Percentiles rank a stretch among this genome's conserved stretches.
phyloP scores from a whole-genome alignment of 1,140 invertebrate genomes.

The Heliconius nattereri region DNA sequence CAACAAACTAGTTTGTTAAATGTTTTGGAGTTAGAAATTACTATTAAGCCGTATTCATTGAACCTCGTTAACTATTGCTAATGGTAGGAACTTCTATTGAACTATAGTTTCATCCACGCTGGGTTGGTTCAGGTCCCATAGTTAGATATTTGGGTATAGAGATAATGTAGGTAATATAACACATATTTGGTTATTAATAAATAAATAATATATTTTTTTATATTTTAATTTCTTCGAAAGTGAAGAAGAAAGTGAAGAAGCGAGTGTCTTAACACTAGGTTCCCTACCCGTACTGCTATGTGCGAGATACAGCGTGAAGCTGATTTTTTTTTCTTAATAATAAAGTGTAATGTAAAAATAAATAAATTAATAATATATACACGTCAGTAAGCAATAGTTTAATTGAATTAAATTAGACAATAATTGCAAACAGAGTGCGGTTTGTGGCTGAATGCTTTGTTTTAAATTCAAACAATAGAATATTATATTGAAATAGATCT shows the following conservation, averaged over 20 bases:
- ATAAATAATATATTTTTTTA: no score
- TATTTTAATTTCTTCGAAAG: no score
- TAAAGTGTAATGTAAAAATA: background rate
- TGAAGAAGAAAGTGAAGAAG: no score
- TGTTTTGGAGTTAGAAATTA: conserved; percentile 31
- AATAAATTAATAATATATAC: background rate
- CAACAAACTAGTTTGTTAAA: conserved; percentile 40
- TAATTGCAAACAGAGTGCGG: conserved; percentile 3
- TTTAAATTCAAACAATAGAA: background rate
- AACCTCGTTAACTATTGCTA: conserved; percentile 29
- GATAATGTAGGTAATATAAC: background rate
- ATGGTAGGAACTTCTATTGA: conserved; percentile 20
- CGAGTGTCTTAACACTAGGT: no score
- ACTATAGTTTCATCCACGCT: conserved; percentile 10
- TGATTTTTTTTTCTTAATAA: no score
- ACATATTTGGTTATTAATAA: no score
- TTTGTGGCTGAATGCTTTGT: conserved; percentile 2
- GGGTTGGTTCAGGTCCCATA: background rate
- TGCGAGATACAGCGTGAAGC: no score
- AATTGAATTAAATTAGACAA: background rate
- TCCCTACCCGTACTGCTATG: no score
- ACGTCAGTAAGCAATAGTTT: conserved; percentile 5
- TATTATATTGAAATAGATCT: background rate
- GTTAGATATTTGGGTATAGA: background rate
- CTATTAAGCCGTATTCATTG: conserved; percentile 29